Evolutionary conservation across 2,888 invertebrate species (phyloP), one percentile per base, ranked within the genome.

Genomic region (Coenonympha arcania): DNA sequence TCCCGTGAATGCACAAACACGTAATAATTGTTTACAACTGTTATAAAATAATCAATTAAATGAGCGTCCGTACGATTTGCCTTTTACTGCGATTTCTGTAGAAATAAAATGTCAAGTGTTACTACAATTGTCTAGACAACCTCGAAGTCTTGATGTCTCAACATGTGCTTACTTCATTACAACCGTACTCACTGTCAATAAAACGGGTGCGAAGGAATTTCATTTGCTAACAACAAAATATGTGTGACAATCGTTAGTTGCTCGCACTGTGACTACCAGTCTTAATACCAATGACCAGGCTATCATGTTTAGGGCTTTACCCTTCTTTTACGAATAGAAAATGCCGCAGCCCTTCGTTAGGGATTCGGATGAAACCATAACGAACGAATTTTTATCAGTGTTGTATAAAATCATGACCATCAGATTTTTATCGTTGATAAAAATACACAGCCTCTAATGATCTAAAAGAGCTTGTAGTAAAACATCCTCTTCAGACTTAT

Each of bases 71-170:
- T 36, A 11, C 11, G 11, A 19, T 11, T 36, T 6, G 19, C 41
- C 11, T 41, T 41, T 41, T 18, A 41, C 18, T 30, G 28, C 28
- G 8, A 44, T 50, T 39, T 33, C 31, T 50, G 30, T 33, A 11
- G 37, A 18, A 50, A 43, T 43, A 43, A 37, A 4, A 26, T 20
- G 33, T 28, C 48, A 6, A 45, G 18, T 40, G 31, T 39, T 40
- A 19, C 18, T 24, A 33, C 30, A 24, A 24, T 26, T 26, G 37
- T 31, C 24, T 8, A 42, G 45, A 26, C 45, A 52, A 49, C 52
- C 52, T 52, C 52, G 52, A 49, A 41, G 13, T 16, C 40, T 40
- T 41, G 34, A 52, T 52, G 49, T 52, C 52, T 24, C 48, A 49
- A 52, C 41, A 30, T 13, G 22, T 19, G 26, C 44, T 48, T 48